A percentile compares a stretch with the other conserved stretches of the same genome.
Conservation (phyloP, 2,113 vertebrate species). For the Paedocypris sp. region DNA sequence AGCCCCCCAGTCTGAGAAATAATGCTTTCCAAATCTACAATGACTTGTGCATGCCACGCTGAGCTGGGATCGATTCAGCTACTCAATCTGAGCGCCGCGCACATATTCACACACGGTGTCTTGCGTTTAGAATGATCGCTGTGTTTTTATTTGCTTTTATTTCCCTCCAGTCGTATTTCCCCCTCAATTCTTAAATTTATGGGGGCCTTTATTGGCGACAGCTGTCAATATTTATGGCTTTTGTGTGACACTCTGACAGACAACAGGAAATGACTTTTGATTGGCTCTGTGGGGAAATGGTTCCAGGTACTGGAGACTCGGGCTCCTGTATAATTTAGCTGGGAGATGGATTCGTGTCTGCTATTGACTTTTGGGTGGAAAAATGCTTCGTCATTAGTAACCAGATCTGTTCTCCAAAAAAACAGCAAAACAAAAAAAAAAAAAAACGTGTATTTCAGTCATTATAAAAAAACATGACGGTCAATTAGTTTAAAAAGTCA, state of each 20-base stretch:
- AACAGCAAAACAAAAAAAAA: background rate
- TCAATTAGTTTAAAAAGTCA: too few relatives aligned
- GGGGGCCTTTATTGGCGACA: conserved; percentile 23
- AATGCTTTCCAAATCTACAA: conserved; percentile 48
- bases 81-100: conserved; percentile 42
- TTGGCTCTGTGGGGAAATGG: conserved; percentile 30
- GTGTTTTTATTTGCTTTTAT: conserved; percentile 37
- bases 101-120: background rate
- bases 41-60: conserved; percentile 34
- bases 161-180: conserved; percentile 22
- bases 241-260: conserved; percentile 36
- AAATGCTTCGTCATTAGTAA: background rate
- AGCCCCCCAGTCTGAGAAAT: conserved; percentile 42
- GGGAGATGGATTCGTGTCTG: conserved; percentile 27
- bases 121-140: conserved; percentile 11
- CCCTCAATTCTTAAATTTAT: conserved; percentile 33
- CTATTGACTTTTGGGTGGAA: background rate
- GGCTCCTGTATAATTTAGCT: conserved; percentile 54
- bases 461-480: too few relatives aligned
- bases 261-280: conserved; percentile 40
- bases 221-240: conserved; percentile 33
- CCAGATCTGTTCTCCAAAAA: background rate
- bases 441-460: too few relatives aligned
- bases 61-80: conserved; percentile 42
- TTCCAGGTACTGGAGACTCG: background rate